Base-by-base conservation (phyloP, 2,797 vertebrate genomes). In the Cyprinella venusta region DNA sequence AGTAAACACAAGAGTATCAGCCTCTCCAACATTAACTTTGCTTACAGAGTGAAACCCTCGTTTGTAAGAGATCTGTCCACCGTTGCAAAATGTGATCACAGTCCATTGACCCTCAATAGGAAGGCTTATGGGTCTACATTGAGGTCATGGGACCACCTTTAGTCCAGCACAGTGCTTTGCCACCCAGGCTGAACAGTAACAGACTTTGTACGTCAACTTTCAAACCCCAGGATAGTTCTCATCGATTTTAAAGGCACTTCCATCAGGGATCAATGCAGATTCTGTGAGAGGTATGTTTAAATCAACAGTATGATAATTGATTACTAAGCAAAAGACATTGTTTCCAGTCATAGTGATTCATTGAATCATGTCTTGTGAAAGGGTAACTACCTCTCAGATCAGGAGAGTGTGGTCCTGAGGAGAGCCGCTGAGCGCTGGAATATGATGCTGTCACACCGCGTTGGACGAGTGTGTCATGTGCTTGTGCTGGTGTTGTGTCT, bases 51-150 rank as follows among this genome's bases (percentile, higher is more conserved):
- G 92, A 91, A 92, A 94, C 90, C 82, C 88, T 56, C 21, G 71
- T 91, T 93, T 94, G 92, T 92, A 92, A 94, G 88, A 92, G 91
- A 93, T 94, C 80, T 93, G 94, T 91, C 86, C 81, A 90, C 90
- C 91, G 91, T 93, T 95, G 96, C 96, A 91, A 86, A 92, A 95
- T 94, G 85, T 91, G 30, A 80, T 92, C 91, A 93, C 94, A 94
- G 91, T 86, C 92, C 91, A 93, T 90, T 94, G 94, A 90, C 75
- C 89, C 86, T 90, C 88, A 94, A 96, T 91, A 90, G 93, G 81
- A 87, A 89, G 91, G 90, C 82, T 91, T 93, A 94, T 94, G 87
- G 91, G 90, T 89, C 90, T 92, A 93, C 93, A 91, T 92, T 92
- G 89, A 81, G 86, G 87, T 91, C 88, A 87, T 56, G 86, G 85